phyloP scores from a whole-genome alignment of 1,140 invertebrate genomes.

The Brevipalpus yothersi region DNA sequence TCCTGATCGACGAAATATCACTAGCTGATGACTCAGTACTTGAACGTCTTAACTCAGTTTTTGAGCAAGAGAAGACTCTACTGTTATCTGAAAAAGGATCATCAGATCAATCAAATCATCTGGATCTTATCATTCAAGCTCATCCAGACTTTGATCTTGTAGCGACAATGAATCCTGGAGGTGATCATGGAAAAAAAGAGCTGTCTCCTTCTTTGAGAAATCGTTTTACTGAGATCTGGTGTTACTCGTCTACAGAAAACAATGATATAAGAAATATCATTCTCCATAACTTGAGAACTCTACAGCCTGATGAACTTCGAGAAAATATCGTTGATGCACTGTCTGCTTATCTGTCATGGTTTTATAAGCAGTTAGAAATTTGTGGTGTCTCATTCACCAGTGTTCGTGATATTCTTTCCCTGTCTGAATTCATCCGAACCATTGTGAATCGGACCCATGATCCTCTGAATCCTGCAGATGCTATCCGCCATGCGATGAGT shows the following conservation, averaged over 20 bases:
- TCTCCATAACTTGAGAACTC: slow-evolving; percentile 43
- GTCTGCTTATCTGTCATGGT: slow-evolving; percentile 53
- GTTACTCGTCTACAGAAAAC: slow-evolving; percentile 37
- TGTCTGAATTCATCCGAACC: slow-evolving; percentile 70
- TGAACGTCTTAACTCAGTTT: slow-evolving; percentile 82
- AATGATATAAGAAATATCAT: slow-evolving; percentile 51
- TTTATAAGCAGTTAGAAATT: slow-evolving; percentile 23
- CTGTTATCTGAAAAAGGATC: slow-evolving; percentile 56
- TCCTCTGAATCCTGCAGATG: slow-evolving; percentile 20
- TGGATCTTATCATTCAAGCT: slow-evolving; percentile 32
- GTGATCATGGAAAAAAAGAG: slow-evolving; percentile 99
- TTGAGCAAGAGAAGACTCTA: slow-evolving; percentile 77
- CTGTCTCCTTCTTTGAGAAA: slow-evolving; percentile 89
- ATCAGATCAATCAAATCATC: slow-evolving; percentile 22
- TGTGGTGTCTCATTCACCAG: slow-evolving; percentile 29
- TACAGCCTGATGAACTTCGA: slow-evolving; percentile 23
- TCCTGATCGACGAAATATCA: slow-evolving; percentile 96
- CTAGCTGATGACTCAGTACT: slow-evolving; percentile 94
- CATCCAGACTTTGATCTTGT: slow-evolving; percentile 60
- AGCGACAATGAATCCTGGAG: slow-evolving; percentile 98
- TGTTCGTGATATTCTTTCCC: slow-evolving; percentile 72
- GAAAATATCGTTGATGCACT: slow-evolving; percentile 38
- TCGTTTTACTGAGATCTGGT: slow-evolving; percentile 98
- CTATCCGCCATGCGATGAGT: slow-evolving; percentile 64
- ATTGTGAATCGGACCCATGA: slow-evolving; percentile 18